phyloP scores from a whole-genome alignment of 2,888 invertebrate genomes.

The Leptinotarsa tumamoca region DNA sequence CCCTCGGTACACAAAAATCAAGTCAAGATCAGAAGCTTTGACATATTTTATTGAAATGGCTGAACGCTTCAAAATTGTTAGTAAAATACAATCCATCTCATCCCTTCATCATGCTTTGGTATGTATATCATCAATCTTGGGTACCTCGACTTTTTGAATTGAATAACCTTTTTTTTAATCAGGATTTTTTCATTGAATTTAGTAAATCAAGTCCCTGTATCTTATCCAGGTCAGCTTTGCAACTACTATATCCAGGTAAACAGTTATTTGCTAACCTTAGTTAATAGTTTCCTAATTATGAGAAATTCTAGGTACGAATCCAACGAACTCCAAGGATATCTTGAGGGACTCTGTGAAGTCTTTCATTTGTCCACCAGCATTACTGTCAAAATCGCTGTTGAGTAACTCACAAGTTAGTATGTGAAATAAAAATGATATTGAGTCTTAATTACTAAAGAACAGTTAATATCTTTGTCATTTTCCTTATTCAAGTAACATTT shows the following conservation, averaged over 20 bases:
- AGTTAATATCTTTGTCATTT: too few relatives aligned
- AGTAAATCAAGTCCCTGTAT: constrained; percentile 90
- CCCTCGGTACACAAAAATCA: constrained; percentile 95
- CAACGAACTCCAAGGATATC: constrained; percentile 77
- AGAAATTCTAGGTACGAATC: constrained; percentile 66
- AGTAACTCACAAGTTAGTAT: constrained; percentile 72
- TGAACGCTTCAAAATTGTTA: constrained; percentile 83
- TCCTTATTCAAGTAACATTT: too few relatives aligned
- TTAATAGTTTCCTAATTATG: background rate
- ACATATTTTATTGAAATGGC: constrained; percentile 86
- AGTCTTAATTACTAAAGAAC: too few relatives aligned
- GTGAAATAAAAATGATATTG: background rate
- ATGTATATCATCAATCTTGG: constrained; percentile 21
- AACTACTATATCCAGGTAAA: constrained; percentile 79
- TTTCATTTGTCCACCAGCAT: constrained; percentile 90
- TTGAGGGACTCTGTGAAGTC: constrained; percentile 86
- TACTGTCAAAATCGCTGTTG: constrained; percentile 80
- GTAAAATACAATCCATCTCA: constrained; percentile 82
- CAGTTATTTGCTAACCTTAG: background rate
- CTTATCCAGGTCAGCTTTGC: constrained; percentile 89
- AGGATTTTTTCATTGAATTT: constrained; percentile 95
- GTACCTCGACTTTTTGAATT: background rate
- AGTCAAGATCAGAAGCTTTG: constrained; percentile 82
- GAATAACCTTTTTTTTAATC: constrained; percentile 28
- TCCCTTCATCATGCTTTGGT: constrained; percentile 88